Base-by-base conservation (phyloP, 1,140 invertebrate species). In the Eriosoma lanigerum region DNA sequence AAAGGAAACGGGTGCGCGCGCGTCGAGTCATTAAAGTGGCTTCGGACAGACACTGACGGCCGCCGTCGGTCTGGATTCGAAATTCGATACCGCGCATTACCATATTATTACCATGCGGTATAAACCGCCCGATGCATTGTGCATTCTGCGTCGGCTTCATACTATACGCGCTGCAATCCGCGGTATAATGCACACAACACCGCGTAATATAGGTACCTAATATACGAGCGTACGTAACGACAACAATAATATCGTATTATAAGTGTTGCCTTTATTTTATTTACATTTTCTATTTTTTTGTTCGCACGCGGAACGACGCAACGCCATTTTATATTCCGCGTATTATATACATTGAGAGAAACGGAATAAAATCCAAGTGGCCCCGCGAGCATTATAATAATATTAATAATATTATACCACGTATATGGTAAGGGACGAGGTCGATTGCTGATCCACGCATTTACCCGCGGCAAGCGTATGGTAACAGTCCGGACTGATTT, bases 81-180 rank as follows among this genome's bases (percentile, higher is more conserved):
- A 64, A 68, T 68, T 68, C 38, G 64, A 68, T 46, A 21, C 32
- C 52, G n/a, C 52, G n/a, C n/a, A 38, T 38, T 38, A 38, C 32
- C 32, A 38, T 38, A 38, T 38, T 38, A 38, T 38, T 38, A 38
- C 8, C 32, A 8, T 38, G 8, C 32, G 32, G 32, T 38, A 38
- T 6, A 17, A 17, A 32, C 60, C 9, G 15, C 26, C 60, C 60
- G 17, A 29, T 3, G 26, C 17, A 46, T 15, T 52, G 32, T 44
- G n/a, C 44, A 12, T 26, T 8, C 6, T 58, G 12, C 10, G n/a
- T n/a, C n/a, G n/a, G n/a, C n/a, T n/a, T n/a, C n/a, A n/a, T n/a
- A n/a, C n/a, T n/a, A 12, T 4, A 26, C 19, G 29, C 17, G 13
- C 58, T 15, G 32, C 10, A 21, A 66, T n/a, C 38, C 19, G 32